Conservation (phyloP, 2,888 invertebrate genomes). For the Pseudolycoriella hygida region DNA sequence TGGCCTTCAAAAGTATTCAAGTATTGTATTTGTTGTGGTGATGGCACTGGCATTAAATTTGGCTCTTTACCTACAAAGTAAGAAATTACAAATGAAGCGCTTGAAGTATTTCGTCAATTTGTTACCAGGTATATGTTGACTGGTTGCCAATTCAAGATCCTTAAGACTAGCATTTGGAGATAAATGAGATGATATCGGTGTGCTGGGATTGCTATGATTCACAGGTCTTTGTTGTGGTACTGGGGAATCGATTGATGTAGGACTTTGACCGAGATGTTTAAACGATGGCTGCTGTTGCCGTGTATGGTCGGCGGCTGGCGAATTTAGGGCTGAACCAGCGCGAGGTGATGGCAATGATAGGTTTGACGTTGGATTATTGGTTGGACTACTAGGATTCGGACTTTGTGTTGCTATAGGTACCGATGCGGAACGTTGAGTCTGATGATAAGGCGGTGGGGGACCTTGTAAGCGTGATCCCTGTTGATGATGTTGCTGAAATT, state of each 20-base stretch:
- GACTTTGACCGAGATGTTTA: slow-evolving; percentile 38
- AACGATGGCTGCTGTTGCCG: slow-evolving; percentile 13
- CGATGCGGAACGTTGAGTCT: slow-evolving; percentile 52
- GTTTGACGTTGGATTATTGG: slow-evolving; percentile 48
- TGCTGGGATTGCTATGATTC: slow-evolving; percentile 53
- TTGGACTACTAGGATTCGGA: slow-evolving; percentile 51
- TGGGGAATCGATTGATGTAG: slow-evolving; percentile 43
- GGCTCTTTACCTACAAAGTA: slow-evolving; percentile 40
- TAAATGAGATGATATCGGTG: slow-evolving; percentile 45
- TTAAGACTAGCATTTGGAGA: slow-evolving; percentile 35
- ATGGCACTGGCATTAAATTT: slow-evolving; percentile 88
- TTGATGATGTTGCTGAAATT: background rate
- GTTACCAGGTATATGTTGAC: slow-evolving; percentile 6
- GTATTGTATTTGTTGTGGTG: slow-evolving; percentile 91
- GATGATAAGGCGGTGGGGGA: slow-evolving; percentile 63
- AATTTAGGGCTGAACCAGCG: slow-evolving; percentile 39
- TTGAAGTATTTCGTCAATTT: no score
- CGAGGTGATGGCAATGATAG: slow-evolving; percentile 57
- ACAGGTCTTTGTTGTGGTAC: slow-evolving; percentile 19
- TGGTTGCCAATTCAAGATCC: slow-evolving; percentile 18
- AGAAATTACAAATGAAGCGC: no score
- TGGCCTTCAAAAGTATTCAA: slow-evolving; percentile 91
- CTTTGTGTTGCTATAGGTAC: slow-evolving; percentile 57
- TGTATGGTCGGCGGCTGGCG: slow-evolving; percentile 44
- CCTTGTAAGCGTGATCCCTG: slow-evolving; percentile 39